phyloP scores from a whole-genome alignment of 23 tunicate genomes.

The Trididemnum miniatum region DNA sequence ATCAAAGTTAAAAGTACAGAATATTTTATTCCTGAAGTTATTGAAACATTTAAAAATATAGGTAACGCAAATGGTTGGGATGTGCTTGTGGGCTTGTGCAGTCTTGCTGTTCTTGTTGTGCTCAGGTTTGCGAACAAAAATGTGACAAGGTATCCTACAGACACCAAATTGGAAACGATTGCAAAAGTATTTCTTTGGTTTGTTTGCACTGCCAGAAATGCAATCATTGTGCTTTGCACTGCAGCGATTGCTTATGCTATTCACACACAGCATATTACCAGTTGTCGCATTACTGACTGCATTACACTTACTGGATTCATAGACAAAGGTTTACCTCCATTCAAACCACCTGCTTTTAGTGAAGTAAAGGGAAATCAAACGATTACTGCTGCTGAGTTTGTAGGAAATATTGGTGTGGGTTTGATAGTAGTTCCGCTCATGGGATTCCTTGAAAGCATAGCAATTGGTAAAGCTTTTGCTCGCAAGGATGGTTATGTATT shows the following conservation, averaged over 20 bases:
- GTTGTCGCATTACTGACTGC: slow-evolving; percentile 68
- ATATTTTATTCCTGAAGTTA: slow-evolving; percentile 72
- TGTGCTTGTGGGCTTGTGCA: slow-evolving; percentile 67
- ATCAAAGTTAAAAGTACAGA: slow-evolving; percentile 62
- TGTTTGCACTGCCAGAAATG: slow-evolving; percentile 84
- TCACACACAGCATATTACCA: slow-evolving; percentile 63
- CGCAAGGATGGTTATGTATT: slow-evolving; percentile 58
- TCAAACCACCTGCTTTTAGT: slow-evolving; percentile 65
- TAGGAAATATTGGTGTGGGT: slow-evolving; percentile 65
- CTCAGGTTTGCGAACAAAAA: slow-evolving; percentile 41
- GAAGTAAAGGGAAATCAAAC: slow-evolving; percentile 31
- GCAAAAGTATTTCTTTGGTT: slow-evolving; percentile 85
- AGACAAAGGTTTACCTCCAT: slow-evolving; percentile 76
- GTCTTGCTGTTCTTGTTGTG: slow-evolving; percentile 52
- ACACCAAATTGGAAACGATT: slow-evolving; percentile 33
- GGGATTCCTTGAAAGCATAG: slow-evolving; percentile 90
- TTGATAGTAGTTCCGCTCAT: slow-evolving; percentile 83
- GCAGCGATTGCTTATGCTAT: slow-evolving; percentile 88
- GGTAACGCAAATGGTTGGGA: slow-evolving; percentile 78
- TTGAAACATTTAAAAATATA: slow-evolving; percentile 67
- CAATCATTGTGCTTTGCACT: slow-evolving; percentile 78
- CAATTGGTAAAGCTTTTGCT: slow-evolving; percentile 97
- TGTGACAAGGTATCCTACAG: not conserved
- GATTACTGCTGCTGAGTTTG: slow-evolving; percentile 24
- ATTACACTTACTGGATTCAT: slow-evolving; percentile 79